Base-by-base conservation (phyloP, 2,888 invertebrate species). In the Nezara viridula region DNA sequence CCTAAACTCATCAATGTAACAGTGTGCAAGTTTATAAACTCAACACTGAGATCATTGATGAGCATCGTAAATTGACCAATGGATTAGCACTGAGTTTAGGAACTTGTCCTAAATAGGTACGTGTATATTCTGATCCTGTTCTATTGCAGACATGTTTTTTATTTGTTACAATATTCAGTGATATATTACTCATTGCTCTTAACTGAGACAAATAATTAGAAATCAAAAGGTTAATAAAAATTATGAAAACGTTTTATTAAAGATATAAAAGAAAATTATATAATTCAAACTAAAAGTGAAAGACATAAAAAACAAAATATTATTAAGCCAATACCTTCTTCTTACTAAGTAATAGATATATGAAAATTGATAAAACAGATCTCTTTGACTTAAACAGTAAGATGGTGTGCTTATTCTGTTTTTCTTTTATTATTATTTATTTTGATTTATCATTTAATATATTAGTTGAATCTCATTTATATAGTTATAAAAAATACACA, bases 381-480 rank as follows among this genome's bases (percentile, higher is more conserved):
- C 27, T 55, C 9, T 55, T 55, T 55, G 24, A 9, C n/a, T n/a
- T 24, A 55, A 55, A 24, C n/a, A n/a, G n/a, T n/a, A 55, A 55
- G 6, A 24, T 52, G 52, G 5, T 7, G 24, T 21, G 52, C 24
- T 52, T 52, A 52, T 52, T 52, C 52, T 52, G 24, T 3, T 21
- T 52, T 52, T 21, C 10, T 52, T 50, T 50, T 50, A n/a, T n/a
- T n/a, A n/a, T n/a, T n/a, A n/a, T n/a, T n/a, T n/a, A n/a, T n/a
- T n/a, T n/a, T n/a, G n/a, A n/a, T n/a, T n/a, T n/a, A n/a, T n/a
- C n/a, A n/a, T n/a, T n/a, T n/a, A n/a, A n/a, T n/a, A n/a, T 50
- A n/a, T 55, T 12, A n/a, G n/a, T 55, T n/a, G n/a, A 55, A 55
- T 55, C 55, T 55, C 55, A 55, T 55, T 55, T 55, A n/a, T n/a